Conservation (phyloP, 2,797 vertebrate species). For the Champsocephalus gunnari region DNA sequence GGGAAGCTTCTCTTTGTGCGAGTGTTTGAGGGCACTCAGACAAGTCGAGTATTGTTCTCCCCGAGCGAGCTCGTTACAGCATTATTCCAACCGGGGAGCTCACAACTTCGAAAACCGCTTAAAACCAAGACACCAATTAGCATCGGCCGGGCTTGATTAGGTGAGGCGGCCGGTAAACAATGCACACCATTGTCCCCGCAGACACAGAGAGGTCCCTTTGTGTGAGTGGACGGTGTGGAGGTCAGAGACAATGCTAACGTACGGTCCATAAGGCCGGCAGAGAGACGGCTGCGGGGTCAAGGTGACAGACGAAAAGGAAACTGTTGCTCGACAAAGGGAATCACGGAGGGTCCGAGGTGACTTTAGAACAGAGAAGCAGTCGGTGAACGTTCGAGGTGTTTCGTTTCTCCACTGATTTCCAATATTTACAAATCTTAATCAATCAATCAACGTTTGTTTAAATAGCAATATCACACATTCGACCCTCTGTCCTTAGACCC, state of each 20-base stretch:
- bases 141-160: conserved; percentile 76
- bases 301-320: conserved; percentile 16
- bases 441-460: too few relatives aligned
- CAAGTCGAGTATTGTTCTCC: conserved; percentile 82
- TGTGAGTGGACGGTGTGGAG: conserved; percentile 65
- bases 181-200: conserved; percentile 76
- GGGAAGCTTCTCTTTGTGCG: conserved; percentile 65
- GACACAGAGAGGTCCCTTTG: conserved; percentile 70
- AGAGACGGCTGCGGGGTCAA: conserved; percentile 8
- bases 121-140: conserved; percentile 90
- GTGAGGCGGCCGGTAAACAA: conserved; percentile 79
- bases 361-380: not conserved
- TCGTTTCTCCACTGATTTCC: not conserved
- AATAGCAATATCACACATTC: too few relatives aligned
- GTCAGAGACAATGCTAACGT: conserved; percentile 62
- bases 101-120: conserved; percentile 90
- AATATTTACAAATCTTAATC: not conserved
- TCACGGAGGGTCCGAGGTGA: conserved; percentile 5
- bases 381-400: not conserved
- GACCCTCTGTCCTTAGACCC: too few relatives aligned
- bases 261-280: conserved; percentile 12
- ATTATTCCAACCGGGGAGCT: conserved; percentile 77
- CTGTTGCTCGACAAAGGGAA: conserved; percentile 11
- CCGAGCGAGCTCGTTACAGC: conserved; percentile 62
- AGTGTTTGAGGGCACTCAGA: conserved; percentile 68